Evolutionary conservation across 2,888 invertebrate species (phyloP).

Genomic region (Morinoia aosen): DNA sequence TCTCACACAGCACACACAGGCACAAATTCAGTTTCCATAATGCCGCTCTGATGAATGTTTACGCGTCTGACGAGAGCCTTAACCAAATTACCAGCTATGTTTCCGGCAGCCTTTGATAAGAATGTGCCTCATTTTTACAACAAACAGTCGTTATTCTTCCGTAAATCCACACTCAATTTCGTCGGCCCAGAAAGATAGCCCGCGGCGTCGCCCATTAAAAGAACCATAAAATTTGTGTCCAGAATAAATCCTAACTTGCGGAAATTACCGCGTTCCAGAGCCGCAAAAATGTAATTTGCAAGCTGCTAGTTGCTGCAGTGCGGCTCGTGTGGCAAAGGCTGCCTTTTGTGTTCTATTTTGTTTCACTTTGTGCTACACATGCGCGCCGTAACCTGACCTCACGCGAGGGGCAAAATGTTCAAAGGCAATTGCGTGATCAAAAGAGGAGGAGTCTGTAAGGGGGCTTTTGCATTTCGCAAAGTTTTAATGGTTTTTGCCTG

Average conservation of each 20-base stretch:
- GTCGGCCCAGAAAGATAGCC: not conserved
- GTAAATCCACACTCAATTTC: not conserved
- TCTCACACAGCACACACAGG: not conserved
- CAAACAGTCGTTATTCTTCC: not conserved
- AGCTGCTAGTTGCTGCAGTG: not conserved
- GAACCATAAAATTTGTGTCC: not conserved
- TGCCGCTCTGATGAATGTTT: too few relatives aligned
- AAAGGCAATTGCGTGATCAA: not conserved
- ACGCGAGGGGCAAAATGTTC: not conserved
- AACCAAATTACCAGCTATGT: too few relatives aligned
- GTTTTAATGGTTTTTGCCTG: not conserved
- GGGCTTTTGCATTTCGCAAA: not conserved
- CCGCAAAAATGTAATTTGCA: slow-evolving; percentile 12
- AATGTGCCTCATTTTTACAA: not conserved
- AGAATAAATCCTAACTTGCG: slow-evolving; percentile 1
- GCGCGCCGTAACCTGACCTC: too few relatives aligned
- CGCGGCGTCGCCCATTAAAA: not conserved
- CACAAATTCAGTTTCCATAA: not conserved
- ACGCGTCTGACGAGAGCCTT: too few relatives aligned
- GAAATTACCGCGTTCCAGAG: slow-evolving; percentile 6
- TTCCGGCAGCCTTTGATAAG: not conserved
- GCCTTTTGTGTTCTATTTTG: not conserved
- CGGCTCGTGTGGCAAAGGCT: not conserved
- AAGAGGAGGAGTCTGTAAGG: not conserved
- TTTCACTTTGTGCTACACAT: not conserved